Evolutionary conservation across 2,797 vertebrate species (phyloP), one percentile per base, ranked within the genome.

Genomic region (Denticeps clupeoides): DNA sequence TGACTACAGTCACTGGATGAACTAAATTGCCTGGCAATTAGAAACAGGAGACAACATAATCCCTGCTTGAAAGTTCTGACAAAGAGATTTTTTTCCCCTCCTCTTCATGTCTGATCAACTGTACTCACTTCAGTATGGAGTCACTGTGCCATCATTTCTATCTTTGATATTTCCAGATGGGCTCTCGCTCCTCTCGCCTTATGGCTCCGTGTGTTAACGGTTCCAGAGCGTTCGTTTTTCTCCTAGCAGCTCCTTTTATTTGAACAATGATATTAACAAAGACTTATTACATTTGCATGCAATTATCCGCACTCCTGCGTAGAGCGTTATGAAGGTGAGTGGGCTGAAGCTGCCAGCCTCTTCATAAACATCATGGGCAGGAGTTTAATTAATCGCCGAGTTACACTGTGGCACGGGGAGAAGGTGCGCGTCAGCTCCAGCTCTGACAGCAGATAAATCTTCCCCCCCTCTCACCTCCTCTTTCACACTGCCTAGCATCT

Each of bases 371-470:
- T 47, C 27, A 57, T 49, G 42, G 23, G 40, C 27, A 23, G 9
- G 47, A 55, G 58, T 53, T 58, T 60, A 47, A 58, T 64, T 58
- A 58, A 58, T 64, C 55, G 47, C 25, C 41, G 50, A 55, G 51
- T 56, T 33, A 55, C 25, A 41, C 41, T 51, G 54, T 41, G 40
- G 55, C 22, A 21, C 6, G 3, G 32, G 21, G 41, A 21, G 22
- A 51, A 37, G 35, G 23, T 29, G 41, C 2, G 6, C 27, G 53
- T 29, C 35, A 35, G 33, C 38, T 59, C 15, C 21, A 26, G 16
- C 51, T 25, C 13, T 27, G 42, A 50, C 54, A 35, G 51, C 1
- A 22, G 43, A 64, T 60, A 42, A 43, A 55, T 60, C 41, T 55
- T 11, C 1, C 8, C 35, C 32, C 9, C 18, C 4, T 41, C 19